Percentiles rank a stretch among this genome's conserved stretches.
These are phyloP conservation scores for Drosophila barbarae DNA, from an alignment of 2,888 invertebrate genomes.

Conservation along the genomic window DNA sequence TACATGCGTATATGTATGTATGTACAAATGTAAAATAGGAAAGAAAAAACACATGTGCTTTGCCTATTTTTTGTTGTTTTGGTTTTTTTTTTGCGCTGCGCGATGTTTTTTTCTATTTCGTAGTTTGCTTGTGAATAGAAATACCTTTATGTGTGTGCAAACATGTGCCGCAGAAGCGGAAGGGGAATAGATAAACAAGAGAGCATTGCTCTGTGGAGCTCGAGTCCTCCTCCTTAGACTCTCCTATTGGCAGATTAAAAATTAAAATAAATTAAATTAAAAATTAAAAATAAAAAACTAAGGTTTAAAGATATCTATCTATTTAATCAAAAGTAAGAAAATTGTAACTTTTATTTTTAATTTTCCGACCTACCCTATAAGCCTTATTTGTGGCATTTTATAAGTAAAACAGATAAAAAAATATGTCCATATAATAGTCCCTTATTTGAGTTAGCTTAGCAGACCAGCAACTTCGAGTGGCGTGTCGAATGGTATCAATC, in stretches of 20 bases:
- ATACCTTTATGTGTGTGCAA: background rate
- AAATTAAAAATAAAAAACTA: no score
- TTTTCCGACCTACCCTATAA: slow-evolving; percentile 7
- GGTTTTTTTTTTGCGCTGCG: background rate
- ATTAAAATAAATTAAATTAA: no score
- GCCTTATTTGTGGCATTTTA: background rate
- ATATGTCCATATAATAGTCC: background rate
- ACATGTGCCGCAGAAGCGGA: background rate
- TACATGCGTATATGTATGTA: background rate
- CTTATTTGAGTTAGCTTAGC: slow-evolving; percentile 7
- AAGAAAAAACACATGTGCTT: slow-evolving; percentile 9
- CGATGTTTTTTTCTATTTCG: slow-evolving; percentile 2
- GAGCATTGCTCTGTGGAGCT: background rate
- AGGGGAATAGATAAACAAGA: slow-evolving; percentile 22
- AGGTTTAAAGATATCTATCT: no score
- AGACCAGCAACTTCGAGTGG: slow-evolving; percentile 4
- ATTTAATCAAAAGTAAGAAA: background rate
- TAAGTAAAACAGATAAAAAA: background rate
- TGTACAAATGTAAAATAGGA: background rate
- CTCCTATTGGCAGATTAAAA: no score
- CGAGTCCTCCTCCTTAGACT: background rate
- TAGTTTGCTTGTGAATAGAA: slow-evolving; percentile 4
- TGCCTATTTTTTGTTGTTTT: slow-evolving; percentile 5
- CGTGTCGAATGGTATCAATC: slow-evolving; percentile 18
- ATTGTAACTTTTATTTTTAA: background rate